Conservation (phyloP, 2,888 invertebrate species). For the Oxyteleia sp. region DNA sequence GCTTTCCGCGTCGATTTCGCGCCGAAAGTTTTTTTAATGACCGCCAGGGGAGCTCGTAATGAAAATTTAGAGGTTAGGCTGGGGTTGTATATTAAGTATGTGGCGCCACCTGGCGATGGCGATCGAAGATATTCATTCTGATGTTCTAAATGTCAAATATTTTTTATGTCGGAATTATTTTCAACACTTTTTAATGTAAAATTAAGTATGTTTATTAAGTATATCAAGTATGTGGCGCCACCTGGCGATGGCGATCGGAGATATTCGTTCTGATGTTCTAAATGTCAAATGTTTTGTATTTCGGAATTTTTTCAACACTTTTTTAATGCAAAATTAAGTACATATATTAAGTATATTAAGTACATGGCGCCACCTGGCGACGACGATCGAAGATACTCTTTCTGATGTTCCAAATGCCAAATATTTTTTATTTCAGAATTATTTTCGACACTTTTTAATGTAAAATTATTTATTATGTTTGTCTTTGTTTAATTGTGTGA, state of each 20-base stretch:
- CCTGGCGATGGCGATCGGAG: background rate
- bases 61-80: background rate
- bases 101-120: background rate
- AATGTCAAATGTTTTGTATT: background rate
- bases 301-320: background rate
- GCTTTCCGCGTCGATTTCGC: conserved; percentile 32
- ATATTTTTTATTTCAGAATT: background rate
- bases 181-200: background rate
- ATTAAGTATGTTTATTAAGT: too few relatives aligned
- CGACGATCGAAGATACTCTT: background rate
- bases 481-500: too few relatives aligned
- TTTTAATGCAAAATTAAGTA: too few relatives aligned
- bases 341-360: background rate
- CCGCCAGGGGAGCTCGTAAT: too few relatives aligned
- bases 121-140: background rate
- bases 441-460: background rate
- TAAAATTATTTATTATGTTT: too few relatives aligned
- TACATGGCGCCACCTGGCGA: background rate
- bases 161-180: background rate
- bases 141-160: background rate
- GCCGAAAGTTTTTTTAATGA: conserved; percentile 11
- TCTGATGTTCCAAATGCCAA: background rate
- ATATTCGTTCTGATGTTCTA: background rate
- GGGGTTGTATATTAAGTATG: background rate
- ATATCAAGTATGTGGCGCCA: background rate